Evolutionary conservation across 2,797 vertebrate species (phyloP).

Genomic region (Micromesistius poutassou): DNA sequence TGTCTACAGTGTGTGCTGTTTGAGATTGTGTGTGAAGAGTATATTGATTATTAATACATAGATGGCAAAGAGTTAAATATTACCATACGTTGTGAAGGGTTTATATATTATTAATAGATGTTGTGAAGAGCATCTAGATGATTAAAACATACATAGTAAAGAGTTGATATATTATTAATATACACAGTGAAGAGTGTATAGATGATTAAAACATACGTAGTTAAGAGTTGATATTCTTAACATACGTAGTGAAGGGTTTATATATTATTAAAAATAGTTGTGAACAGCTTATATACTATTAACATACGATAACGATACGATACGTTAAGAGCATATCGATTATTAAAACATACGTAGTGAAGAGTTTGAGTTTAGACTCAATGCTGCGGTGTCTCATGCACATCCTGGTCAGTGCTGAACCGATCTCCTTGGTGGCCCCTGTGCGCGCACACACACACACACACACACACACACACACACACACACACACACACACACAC

Average conservation of each 20-base stretch:
- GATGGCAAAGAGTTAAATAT: not conserved
- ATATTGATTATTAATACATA: not conserved
- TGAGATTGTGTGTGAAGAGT: not conserved
- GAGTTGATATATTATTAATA: no score
- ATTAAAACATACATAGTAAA: not conserved
- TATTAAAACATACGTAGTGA: conserved; percentile 72
- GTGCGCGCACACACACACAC: conserved; percentile 10
- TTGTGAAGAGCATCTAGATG: not conserved
- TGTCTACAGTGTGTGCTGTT: not conserved
- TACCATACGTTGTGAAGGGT: not conserved
- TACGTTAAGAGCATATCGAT: no score
- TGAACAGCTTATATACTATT: no score
- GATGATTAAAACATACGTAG: not conserved
- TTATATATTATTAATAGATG: not conserved
- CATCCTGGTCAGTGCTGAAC: conserved; percentile 81
- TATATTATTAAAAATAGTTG: not conserved
- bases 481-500: conserved; percentile 16
- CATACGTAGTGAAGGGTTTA: no score
- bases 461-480: conserved; percentile 4
- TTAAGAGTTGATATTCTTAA: not conserved
- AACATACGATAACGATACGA: not conserved
- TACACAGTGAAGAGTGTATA: not conserved
- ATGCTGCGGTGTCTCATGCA: conserved; percentile 86
- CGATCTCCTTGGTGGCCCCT: conserved; percentile 84
- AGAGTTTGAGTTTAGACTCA: conserved; percentile 80